Evolutionary conservation across 2,888 invertebrate genomes (phyloP).

Genomic region (Dasysyrphus tricinctus): DNA sequence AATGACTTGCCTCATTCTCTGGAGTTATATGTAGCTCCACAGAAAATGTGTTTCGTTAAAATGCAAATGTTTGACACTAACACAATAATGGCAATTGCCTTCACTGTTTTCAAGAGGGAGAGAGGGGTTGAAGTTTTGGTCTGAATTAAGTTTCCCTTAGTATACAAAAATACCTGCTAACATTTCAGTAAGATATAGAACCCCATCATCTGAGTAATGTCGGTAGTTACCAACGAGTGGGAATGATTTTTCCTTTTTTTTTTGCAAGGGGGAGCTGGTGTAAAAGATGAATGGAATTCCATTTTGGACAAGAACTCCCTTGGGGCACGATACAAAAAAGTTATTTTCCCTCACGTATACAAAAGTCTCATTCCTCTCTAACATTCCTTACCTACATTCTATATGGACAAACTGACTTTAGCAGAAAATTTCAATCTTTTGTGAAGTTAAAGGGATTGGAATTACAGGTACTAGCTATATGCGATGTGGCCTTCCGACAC

Average conservation of each 20-base stretch:
- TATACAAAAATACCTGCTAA: conserved; percentile 61
- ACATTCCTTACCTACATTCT: background rate
- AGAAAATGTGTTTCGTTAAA: conserved; percentile 71
- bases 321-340: conserved; percentile 71
- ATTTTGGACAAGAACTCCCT: conserved; percentile 69
- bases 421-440: conserved; percentile 34
- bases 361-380: conserved; percentile 21
- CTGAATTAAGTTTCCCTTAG: conserved; percentile 18
- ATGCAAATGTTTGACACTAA: conserved; percentile 77
- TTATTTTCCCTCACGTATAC: conserved; percentile 57
- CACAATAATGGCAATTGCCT: conserved; percentile 75
- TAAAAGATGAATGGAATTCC: conserved; percentile 67
- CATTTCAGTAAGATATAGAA: conserved; percentile 17
- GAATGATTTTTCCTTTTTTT: conserved; percentile 24
- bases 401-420: conserved; percentile 35
- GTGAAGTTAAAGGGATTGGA: conserved; percentile 18
- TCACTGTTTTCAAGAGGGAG: background rate
- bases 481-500: conserved; percentile 24
- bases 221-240: conserved; percentile 25
- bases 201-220: background rate
- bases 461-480: conserved; percentile 45
- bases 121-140: background rate
- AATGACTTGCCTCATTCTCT: conserved; percentile 7
- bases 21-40: background rate
- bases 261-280: background rate